Base-by-base conservation (phyloP, 2,888 invertebrate species). In the Hydriomena furcata region DNA sequence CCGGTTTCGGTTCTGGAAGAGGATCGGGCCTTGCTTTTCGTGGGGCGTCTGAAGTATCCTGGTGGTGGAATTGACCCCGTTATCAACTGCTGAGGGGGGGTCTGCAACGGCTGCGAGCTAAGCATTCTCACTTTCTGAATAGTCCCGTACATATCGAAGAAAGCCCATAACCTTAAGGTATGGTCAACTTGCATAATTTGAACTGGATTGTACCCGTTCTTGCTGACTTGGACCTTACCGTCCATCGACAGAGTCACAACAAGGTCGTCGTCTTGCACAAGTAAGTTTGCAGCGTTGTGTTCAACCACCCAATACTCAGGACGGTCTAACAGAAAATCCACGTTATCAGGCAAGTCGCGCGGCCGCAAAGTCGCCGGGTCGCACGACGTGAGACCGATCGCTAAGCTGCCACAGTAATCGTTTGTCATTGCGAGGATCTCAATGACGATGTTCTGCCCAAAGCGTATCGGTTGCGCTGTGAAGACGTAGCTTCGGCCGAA, bases 261-360 rank as follows among this genome's bases (percentile, higher is more conserved):
- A 5, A 98, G 92, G 76, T 98, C 97, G 73, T 98, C 98, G 0
- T 97, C 97, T 34, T 94, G 92, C 52, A 96, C 93, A 0, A 98
- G 94, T 28, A 94, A 94, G 35, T 95, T 94, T 0, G 97, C 97
- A 0, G 97, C 96, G 74, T 99, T 98, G 68, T 98, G 95, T 68
- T 96, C 95, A 6, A 99, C 97, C 0, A 99, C 98, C 99, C 99
- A 99, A 80, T 99, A 99, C 72, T 99, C 99, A 0, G 38, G 96
- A 25, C 99, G 92, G 79, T 99, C 99, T 20, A 99, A 82, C 1
- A 99, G 87, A 43, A 95, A 93, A 74, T 98, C 98, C 0, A 97
- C 95, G 77, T 98, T 98, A 61, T 97, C 97, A 0, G 98, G 98
- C 32, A 98, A 84, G 65, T 97, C 96, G 28, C 92, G 91, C 0